Conservation (phyloP, 2,888 invertebrate genomes). For the Scaptomyza polygonia region DNA sequence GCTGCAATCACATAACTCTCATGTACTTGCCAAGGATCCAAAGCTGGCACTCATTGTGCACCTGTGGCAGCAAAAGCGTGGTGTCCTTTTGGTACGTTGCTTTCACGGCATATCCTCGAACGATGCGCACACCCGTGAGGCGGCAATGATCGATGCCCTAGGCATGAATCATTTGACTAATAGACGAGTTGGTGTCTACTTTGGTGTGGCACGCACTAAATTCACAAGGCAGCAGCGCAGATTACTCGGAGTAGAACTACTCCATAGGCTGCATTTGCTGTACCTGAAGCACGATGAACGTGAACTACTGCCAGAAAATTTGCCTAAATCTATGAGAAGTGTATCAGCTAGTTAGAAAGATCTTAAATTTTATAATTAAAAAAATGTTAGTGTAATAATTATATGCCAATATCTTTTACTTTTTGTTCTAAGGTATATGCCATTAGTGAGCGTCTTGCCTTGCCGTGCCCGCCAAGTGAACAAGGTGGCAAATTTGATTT, state of each 20-base stretch:
- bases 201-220: conserved; percentile 85
- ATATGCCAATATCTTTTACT: background rate
- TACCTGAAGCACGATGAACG: conserved; percentile 45
- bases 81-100: conserved; percentile 94
- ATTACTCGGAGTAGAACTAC: conserved; percentile 55
- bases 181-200: conserved; percentile 90
- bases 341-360: background rate
- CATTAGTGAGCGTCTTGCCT: conserved; percentile 93
- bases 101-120: conserved; percentile 94
- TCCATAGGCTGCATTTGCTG: conserved; percentile 38
- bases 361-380: background rate
- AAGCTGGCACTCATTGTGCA: conserved; percentile 92
- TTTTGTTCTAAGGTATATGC: conserved; percentile 90
- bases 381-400: background rate
- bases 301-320: conserved; percentile 37
- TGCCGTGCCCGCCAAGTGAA: conserved; percentile 93
- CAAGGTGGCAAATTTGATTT: conserved; percentile 93
- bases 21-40: conserved; percentile 61
- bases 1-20: conserved; percentile 17
- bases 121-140: conserved; percentile 96
- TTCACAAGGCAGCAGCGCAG: conserved; percentile 44
- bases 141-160: conserved; percentile 95
- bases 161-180: conserved; percentile 91
- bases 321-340: background rate
- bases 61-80: conserved; percentile 92